Conservation (phyloP, 2,888 invertebrate genomes). For the Stenodema calcarata region DNA sequence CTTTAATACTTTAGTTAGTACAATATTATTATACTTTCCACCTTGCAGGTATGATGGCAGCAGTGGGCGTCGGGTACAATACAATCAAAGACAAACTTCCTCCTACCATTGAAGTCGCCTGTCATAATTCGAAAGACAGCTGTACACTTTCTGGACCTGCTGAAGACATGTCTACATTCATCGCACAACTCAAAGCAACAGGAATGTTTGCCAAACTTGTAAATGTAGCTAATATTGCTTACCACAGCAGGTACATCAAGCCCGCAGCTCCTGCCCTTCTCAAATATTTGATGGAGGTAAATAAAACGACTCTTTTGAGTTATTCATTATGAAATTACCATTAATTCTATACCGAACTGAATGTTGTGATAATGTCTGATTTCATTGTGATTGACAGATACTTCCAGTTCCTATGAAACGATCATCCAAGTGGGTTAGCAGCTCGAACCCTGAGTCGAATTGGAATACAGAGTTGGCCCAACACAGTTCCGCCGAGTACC, state of each 20-base stretch:
- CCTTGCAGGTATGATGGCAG: constrained; percentile 64
- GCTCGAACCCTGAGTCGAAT: constrained; percentile 68
- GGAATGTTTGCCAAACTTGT: constrained; percentile 58
- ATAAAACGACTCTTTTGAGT: too few species aligned
- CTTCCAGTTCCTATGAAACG: constrained; percentile 65
- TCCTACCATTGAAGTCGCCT: constrained; percentile 74
- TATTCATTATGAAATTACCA: too few species aligned
- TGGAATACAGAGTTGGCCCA: constrained; percentile 68
- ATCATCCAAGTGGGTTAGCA: constrained; percentile 71
- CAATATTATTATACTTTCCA: not conserved
- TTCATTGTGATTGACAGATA: constrained; percentile 59
- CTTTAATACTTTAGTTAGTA: not conserved
- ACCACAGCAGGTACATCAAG: constrained; percentile 60
- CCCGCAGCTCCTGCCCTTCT: constrained; percentile 63
- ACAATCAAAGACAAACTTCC: constrained; percentile 63
- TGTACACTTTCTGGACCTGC: constrained; percentile 81
- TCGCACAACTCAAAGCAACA: constrained; percentile 63
- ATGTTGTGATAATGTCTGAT: not conserved
- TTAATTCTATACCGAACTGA: not conserved
- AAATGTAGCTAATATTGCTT: constrained; percentile 59
- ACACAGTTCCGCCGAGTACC: constrained; percentile 71
- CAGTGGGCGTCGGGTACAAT: constrained; percentile 62
- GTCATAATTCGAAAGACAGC: constrained; percentile 79
- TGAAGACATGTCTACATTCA: constrained; percentile 68
- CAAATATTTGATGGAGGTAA: constrained; percentile 61